Evolutionary conservation across 2,797 vertebrate species (phyloP).

Genomic region (Myotis findleyi): DNA sequence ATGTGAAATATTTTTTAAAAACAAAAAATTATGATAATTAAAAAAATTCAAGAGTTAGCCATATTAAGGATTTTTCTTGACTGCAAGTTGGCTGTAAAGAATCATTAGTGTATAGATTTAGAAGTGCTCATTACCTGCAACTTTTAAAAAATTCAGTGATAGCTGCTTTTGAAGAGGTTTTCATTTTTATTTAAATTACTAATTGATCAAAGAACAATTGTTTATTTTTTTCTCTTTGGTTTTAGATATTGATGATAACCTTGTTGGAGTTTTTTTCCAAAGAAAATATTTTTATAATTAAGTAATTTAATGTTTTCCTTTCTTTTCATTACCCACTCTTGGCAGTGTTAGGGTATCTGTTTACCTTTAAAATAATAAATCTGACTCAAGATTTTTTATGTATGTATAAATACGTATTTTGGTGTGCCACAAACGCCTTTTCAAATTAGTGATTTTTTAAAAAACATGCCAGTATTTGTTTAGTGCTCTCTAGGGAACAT

Average conservation of each 20-base stretch:
- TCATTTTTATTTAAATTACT: slow-evolving; percentile 84
- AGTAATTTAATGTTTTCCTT: slow-evolving; percentile 82
- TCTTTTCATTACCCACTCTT: slow-evolving; percentile 77
- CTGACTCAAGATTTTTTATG: slow-evolving; percentile 86
- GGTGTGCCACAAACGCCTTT: slow-evolving; percentile 82
- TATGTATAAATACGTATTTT: slow-evolving; percentile 82
- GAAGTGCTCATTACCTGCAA: slow-evolving; percentile 79
- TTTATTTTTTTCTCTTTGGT: slow-evolving; percentile 84
- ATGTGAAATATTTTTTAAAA: slow-evolving; percentile 78
- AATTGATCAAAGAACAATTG: slow-evolving; percentile 84
- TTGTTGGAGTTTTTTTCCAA: slow-evolving; percentile 82
- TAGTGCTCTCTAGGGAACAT: slow-evolving; percentile 73
- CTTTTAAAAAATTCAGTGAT: slow-evolving; percentile 81
- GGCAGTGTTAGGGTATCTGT: slow-evolving; percentile 79
- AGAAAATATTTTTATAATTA: slow-evolving; percentile 89
- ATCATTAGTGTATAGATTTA: slow-evolving; percentile 60
- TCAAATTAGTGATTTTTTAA: slow-evolving; percentile 77
- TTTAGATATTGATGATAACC: slow-evolving; percentile 87
- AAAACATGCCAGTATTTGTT: slow-evolving; percentile 80
- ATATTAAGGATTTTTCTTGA: slow-evolving; percentile 71
- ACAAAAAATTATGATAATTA: slow-evolving; percentile 73
- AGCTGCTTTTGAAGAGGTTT: slow-evolving; percentile 85
- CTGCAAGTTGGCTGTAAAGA: slow-evolving; percentile 58
- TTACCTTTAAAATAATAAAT: slow-evolving; percentile 83
- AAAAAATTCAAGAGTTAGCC: slow-evolving; percentile 66